phyloP scores from a whole-genome alignment of 2,888 invertebrate genomes.

The Priocnemis perturbator region DNA sequence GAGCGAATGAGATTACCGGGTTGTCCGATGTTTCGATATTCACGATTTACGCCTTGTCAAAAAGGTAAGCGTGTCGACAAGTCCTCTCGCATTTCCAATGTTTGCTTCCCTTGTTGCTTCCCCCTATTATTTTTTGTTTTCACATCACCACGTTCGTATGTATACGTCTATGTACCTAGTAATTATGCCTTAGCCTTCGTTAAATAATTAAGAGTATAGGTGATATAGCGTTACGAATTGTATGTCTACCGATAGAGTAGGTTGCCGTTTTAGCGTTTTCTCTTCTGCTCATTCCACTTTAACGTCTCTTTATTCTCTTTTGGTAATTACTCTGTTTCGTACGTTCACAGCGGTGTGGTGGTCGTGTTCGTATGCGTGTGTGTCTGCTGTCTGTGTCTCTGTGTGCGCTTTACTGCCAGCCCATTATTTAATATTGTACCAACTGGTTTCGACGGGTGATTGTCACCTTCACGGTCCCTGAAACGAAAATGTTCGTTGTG shows the following conservation, averaged over 20 bases:
- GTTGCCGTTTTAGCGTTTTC: constrained; percentile 24
- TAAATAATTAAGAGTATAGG: constrained; percentile 51
- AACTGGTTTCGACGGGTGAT: constrained; percentile 70
- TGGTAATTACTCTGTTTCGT: constrained; percentile 14
- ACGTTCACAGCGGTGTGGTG: no score
- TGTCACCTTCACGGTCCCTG: constrained; percentile 73
- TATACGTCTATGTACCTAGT: constrained; percentile 33
- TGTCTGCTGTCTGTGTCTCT: not conserved
- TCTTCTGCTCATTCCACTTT: constrained; percentile 18
- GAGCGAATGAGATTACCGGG: no score
- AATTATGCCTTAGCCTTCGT: constrained; percentile 44
- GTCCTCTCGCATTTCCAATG: no score
- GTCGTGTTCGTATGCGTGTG: not conserved
- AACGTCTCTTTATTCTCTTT: constrained; percentile 35
- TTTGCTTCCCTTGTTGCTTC: not conserved
- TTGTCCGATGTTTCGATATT: no score
- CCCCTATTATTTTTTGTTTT: constrained; percentile 12
- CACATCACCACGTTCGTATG: not conserved
- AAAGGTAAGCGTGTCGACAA: no score
- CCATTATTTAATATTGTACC: constrained; percentile 64
- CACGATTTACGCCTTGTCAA: not conserved
- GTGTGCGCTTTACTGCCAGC: constrained; percentile 26
- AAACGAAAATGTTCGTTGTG: constrained; percentile 39
- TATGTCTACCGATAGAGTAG: constrained; percentile 50
- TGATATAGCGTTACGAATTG: constrained; percentile 47